Conservation (phyloP, 2,113 vertebrate species). For the Zapus hudsonius region DNA sequence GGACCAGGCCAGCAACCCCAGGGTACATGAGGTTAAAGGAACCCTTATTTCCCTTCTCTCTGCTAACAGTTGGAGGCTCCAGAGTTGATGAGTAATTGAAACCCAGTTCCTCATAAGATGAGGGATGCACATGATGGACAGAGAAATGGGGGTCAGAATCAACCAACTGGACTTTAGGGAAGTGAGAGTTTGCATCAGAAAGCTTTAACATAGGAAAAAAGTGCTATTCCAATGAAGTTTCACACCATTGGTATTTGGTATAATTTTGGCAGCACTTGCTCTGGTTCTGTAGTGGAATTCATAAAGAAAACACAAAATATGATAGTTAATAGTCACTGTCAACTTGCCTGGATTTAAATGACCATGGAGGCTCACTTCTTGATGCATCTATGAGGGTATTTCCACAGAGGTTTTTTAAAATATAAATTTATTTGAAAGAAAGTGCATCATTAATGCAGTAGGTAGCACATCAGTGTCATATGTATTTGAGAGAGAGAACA, state of each 20-base stretch:
- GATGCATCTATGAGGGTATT: no score
- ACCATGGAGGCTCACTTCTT: no score
- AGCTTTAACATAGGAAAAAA: background rate
- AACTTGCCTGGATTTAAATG: no score
- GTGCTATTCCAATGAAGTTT: background rate
- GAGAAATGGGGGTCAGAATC: rapidly evolving
- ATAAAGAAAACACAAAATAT: background rate
- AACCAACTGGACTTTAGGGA: slow-evolving; percentile 6
- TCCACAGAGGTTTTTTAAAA: no score
- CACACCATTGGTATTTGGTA: background rate
- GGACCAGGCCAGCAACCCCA: background rate
- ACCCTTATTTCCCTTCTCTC: slow-evolving; percentile 22
- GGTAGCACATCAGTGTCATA: no score
- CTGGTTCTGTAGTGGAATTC: background rate
- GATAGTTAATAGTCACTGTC: no score
- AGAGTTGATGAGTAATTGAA: background rate
- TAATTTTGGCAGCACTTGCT: background rate
- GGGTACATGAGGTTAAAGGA: slow-evolving; percentile 58
- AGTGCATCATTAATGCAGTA: no score
- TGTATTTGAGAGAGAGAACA: no score
- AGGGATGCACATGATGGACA: background rate
- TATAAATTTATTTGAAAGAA: no score
- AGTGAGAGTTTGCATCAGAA: slow-evolving; percentile 3
- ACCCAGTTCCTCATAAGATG: slow-evolving; percentile 24
- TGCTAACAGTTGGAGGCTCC: background rate